Evolutionary conservation across 2,888 invertebrate species (phyloP), one percentile per base, ranked within the genome.

Genomic region (Tetranychus truncatus): DNA sequence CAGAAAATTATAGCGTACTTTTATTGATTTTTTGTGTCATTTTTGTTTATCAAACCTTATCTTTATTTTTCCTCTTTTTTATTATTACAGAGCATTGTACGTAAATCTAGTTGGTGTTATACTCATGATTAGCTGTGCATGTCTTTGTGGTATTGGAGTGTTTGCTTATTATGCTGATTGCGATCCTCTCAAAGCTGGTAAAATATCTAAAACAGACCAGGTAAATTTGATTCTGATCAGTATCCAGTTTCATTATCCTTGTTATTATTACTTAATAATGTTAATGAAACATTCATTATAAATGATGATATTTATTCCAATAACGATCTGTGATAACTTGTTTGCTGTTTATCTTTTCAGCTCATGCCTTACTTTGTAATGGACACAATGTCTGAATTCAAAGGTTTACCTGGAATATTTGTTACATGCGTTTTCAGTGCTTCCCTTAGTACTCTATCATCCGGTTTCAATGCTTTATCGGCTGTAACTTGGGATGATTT

Each of bases 401-500:
- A 91, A 0, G 95, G 95, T 1, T 87, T 95, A 82, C 86, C 95
- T 75, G 95, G 95, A 6, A 84, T 95, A 76, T 94, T 95, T 80
- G 88, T 94, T 85, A 93, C 92, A 5, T 91, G 91, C 77, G 84
- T 95, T 15, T 95, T 95, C 83, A 94, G 94, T 84, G 92, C 94
- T 0, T 93, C 94, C 45, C 85, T 95, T 75, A 92, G 91, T 82
- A 83, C 79, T 15, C 66, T 79, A 71, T 77, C 76, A 8, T 84
- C 83, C 78, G 73, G 78, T 34, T 78, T 92, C 71, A 92, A 92
- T 83, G 91, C 92, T 0, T 82, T 92, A 78, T 89, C 91, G 0
- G 91, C 92, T 0, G 92, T 92, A 1, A 88, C 90, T 9, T 92
- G 91, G 88, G 92, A 92, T 81, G 92, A 92, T 83, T 92, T 92